Conservation (phyloP, 2,888 invertebrate species). For the Hanleya hanleyi region DNA sequence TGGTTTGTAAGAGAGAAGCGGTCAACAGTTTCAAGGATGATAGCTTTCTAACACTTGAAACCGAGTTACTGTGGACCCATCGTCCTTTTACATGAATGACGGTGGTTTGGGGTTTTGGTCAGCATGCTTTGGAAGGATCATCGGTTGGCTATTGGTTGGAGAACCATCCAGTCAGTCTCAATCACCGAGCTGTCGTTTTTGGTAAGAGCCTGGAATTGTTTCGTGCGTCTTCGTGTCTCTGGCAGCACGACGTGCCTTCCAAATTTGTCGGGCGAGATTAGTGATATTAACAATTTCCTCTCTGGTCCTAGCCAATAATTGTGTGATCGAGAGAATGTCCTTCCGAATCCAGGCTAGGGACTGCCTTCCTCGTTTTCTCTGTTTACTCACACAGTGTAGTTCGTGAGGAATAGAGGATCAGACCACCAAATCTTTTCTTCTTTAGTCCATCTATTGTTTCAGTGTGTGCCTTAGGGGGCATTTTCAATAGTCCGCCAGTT, state of each 20-base stretch:
- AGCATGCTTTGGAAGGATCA: no score
- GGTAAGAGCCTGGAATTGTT: not conserved
- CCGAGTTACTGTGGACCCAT: no score
- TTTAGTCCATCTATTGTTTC: not conserved
- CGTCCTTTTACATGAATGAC: no score
- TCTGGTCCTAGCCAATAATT: not conserved
- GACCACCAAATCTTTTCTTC: not conserved
- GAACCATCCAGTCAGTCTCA: not conserved
- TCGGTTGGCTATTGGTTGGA: not conserved
- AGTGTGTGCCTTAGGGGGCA: not conserved
- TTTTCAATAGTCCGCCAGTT: not conserved
- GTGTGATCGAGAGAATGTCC: not conserved
- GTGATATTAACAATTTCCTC: slow-evolving; percentile 7
- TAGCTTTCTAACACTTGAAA: no score
- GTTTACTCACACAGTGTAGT: not conserved
- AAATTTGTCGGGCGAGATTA: slow-evolving; percentile 5
- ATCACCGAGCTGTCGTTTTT: not conserved
- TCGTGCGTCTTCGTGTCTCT: not conserved
- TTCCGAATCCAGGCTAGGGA: not conserved
- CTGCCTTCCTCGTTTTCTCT: not conserved
- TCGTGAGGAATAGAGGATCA: not conserved
- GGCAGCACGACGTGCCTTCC: not conserved
- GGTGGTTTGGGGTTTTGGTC: no score
- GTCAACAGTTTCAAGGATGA: no score
- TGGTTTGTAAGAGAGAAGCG: no score